These are phyloP conservation scores for Plusia festucae DNA, from an alignment of 2,888 invertebrate species.

Conservation along the genomic window DNA sequence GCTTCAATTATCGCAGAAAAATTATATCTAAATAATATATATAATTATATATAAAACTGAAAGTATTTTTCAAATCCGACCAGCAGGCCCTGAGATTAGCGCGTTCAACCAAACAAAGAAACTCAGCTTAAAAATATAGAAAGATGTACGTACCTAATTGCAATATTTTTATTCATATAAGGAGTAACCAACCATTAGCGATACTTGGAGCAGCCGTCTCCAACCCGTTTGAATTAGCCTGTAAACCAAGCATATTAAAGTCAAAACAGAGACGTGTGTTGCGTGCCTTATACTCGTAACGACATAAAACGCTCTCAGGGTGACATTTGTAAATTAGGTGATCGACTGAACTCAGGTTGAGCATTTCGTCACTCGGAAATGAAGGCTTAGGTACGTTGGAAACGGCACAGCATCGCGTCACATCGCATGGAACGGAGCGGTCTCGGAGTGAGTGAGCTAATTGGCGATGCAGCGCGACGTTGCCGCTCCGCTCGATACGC, in stretches of 20 bases:
- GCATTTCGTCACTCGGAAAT: constrained; percentile 65
- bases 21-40: too few species aligned
- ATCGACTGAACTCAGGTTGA: constrained; percentile 60
- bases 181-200: neutral
- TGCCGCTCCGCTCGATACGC: constrained; percentile 50
- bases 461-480: constrained; percentile 69
- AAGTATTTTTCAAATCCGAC: too few species aligned
- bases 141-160: too few species aligned
- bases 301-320: constrained; percentile 28
- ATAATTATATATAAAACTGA: too few species aligned
- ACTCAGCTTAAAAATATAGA: too few species aligned
- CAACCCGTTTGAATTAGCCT: neutral
- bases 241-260: neutral
- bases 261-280: neutral
- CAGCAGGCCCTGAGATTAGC: too few species aligned
- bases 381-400: constrained; percentile 39
- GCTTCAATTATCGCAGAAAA: too few species aligned
- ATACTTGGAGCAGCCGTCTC: neutral
- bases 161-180: neutral
- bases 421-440: too few species aligned
- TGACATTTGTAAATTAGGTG: constrained; percentile 62
- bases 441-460: constrained; percentile 65
- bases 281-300: constrained; percentile 9
- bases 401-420: constrained; percentile 51
- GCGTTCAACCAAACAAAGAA: too few species aligned